A percentile compares a stretch with the other conserved stretches of the same genome.
These are phyloP conservation scores for Aplodontia rufa DNA, from an alignment of 2,113 vertebrate genomes.

Conservation along the genomic window DNA sequence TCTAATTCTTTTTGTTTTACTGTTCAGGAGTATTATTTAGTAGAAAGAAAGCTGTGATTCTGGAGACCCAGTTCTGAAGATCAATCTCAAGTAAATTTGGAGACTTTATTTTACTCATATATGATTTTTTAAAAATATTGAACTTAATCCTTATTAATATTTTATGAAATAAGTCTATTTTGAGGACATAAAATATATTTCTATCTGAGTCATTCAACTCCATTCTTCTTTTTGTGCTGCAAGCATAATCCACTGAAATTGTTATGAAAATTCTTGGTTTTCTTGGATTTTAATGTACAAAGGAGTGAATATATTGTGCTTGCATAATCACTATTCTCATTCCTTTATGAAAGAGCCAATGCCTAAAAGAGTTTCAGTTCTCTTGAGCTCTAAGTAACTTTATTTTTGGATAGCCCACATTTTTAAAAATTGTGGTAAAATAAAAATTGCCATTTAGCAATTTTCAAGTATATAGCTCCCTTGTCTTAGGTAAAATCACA, in stretches of 20 bases:
- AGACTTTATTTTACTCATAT: not conserved
- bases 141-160: not conserved
- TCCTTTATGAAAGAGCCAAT: not conserved
- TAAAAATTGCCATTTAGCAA: not conserved
- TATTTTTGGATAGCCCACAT: not conserved
- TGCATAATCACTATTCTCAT: not conserved
- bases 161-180: not conserved
- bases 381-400: not conserved
- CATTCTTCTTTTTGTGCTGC: not conserved
- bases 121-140: not conserved
- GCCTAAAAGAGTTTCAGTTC: not conserved
- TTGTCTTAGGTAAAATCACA: not conserved
- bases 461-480: not conserved
- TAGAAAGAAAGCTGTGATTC: not conserved
- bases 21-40: not conserved
- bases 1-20: not conserved
- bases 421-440: not conserved
- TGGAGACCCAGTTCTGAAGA: not conserved
- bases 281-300: not conserved
- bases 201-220: not conserved
- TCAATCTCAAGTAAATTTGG: not conserved
- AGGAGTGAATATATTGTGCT: not conserved
- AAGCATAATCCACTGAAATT: not conserved
- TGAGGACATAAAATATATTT: not conserved
- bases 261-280: not conserved